Evolutionary conservation across 2,888 invertebrate species (phyloP).

Genomic region (Athripsodes cinereus): DNA sequence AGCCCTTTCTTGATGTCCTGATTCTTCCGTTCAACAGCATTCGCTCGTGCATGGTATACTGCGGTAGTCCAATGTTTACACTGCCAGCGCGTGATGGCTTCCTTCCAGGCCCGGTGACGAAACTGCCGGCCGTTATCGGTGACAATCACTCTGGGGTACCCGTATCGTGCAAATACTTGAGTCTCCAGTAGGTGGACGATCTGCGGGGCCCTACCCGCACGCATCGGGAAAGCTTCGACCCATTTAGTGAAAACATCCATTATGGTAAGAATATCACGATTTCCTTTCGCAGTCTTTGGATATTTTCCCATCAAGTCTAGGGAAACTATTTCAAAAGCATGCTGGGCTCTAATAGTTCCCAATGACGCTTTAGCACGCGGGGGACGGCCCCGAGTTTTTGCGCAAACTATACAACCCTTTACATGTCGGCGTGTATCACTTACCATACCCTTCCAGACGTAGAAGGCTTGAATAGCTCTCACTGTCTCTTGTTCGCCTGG

Average conservation of each 20-base stretch:
- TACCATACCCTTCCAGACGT: too few species aligned
- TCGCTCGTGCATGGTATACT: constrained; percentile 27
- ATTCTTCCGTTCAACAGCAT: constrained; percentile 27
- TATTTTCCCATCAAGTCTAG: constrained; percentile 1
- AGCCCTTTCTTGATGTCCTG: constrained; percentile 29
- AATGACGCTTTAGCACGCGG: too few species aligned
- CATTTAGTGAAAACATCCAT: constrained; percentile 29
- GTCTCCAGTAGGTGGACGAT: background rate
- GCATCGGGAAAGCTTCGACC: constrained; percentile 28
- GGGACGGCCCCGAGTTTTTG: too few species aligned
- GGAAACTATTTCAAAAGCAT: background rate
- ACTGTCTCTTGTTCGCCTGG: too few species aligned
- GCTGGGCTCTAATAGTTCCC: background rate
- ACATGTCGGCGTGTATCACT: too few species aligned
- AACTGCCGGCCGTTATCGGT: constrained; percentile 4
- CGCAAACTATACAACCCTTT: too few species aligned
- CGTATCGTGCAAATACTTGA: background rate
- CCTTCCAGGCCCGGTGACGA: constrained; percentile 1
- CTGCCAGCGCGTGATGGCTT: constrained; percentile 20
- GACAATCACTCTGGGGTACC: background rate
- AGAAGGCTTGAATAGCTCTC: too few species aligned
- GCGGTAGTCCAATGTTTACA: constrained; percentile 25
- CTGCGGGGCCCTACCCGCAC: background rate
- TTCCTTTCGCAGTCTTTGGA: constrained; percentile 12
- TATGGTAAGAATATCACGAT: constrained; percentile 24